Base-by-base conservation (phyloP, 2,888 invertebrate species). In the Taphrorychus bicolor region DNA sequence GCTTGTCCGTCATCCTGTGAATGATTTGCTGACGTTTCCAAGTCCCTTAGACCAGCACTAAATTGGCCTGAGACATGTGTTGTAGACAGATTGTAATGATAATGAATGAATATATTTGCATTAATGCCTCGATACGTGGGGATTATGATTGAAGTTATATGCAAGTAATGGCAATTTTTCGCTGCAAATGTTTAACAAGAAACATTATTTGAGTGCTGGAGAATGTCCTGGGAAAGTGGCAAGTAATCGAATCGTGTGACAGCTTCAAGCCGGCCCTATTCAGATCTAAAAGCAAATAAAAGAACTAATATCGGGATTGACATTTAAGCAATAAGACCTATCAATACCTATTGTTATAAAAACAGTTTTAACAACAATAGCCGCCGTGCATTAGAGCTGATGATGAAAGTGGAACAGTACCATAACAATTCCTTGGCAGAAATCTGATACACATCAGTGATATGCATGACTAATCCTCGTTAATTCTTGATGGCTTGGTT, bases 391-490 rank as follows among this genome's bases (percentile, higher is more conserved):
- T 32, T 57, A 49, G 48, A 64, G 52, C 48, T 52, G 64, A 65
- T 65, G 65, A 65, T 65, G 65, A 65, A 65, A 65, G 65, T 65
- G 40, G 65, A 65, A 65, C 65, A 65, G 59, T 53, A 59, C 59
- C 65, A 40, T 58, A 59, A 58, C 53, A 59, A 59, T 62, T 48
- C 61, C 61, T 45, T 24, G 32, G 32, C 61, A 45, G 61, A 54
- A 54, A 62, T 62, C 23, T 32, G 65, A 65, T 65, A 65, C 41
- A 53, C 3, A 65, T 65, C 65, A 42, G 24, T 45, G 65, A 53
- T 58, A 49, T 59, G 65, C 65, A 53, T 65, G 65, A 65, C 59
- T 65, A 54, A 65, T 48, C 45, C 48, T 52, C 45, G 59, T 54
- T 65, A 58, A 59, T 59, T 65, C 48, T 56, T 56, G 48, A 56